Conservation (phyloP, 2,888 invertebrate species). For the Liopterus haemorrhoidalis region DNA sequence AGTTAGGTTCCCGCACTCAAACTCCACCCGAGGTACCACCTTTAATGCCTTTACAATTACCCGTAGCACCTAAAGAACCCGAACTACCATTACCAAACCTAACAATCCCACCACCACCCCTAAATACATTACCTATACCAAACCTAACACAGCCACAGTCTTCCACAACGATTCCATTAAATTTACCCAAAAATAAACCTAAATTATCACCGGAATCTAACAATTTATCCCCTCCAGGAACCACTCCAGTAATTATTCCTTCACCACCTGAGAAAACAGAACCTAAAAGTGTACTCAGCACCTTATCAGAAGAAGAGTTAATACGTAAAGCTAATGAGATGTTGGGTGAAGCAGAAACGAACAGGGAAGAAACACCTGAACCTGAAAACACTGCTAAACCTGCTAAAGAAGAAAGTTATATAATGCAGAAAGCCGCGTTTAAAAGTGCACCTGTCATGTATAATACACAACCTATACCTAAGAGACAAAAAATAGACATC, state of each 20-base stretch:
- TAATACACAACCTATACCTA: constrained; percentile 41
- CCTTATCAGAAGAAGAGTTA: constrained; percentile 52
- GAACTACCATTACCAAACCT: neutral
- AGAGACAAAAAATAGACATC: constrained; percentile 38
- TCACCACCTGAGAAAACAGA: constrained; percentile 29
- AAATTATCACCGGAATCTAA: constrained; percentile 29
- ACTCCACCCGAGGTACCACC: neutral
- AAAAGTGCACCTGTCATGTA: constrained; percentile 23
- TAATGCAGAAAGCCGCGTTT: constrained; percentile 3
- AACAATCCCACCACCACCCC: neutral
- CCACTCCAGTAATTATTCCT: constrained; percentile 15
- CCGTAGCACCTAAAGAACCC: constrained; percentile 16
- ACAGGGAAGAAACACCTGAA: constrained; percentile 18
- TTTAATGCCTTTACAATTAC: constrained; percentile 17
- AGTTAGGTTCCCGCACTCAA: constrained; percentile 20
- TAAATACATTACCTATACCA: neutral
- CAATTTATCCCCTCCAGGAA: constrained; percentile 12
- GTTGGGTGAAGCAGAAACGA: constrained; percentile 45
- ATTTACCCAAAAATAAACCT: constrained; percentile 39
- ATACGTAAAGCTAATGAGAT: constrained; percentile 55
- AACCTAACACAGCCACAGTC: neutral
- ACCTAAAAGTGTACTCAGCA: constrained; percentile 47
- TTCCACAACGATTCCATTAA: constrained; percentile 40
- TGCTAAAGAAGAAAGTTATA: constrained; percentile 6
- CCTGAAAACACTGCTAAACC: constrained; percentile 8